These are phyloP conservation scores for Bombus pyrosoma DNA, from an alignment of 1,140 invertebrate species.

Conservation along the genomic window DNA sequence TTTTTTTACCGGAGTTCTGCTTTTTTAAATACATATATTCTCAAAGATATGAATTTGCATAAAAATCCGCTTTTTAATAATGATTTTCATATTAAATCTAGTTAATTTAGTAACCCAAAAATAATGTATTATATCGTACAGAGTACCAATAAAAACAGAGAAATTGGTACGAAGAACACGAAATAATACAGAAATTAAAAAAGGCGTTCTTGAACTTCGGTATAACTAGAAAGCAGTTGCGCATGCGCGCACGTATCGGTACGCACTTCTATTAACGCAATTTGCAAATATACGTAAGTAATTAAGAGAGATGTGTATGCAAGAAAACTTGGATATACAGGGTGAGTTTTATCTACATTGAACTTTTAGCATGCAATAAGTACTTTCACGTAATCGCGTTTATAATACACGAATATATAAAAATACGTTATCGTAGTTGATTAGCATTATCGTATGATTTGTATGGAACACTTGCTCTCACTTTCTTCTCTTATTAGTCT, in stretches of 20 bases:
- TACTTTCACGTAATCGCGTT: not conserved
- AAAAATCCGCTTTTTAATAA: too few species aligned
- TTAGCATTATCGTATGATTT: slow-evolving; percentile 4
- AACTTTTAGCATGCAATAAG: not conserved
- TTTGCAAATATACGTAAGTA: too few species aligned
- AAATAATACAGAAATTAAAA: not conserved
- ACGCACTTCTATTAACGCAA: not conserved
- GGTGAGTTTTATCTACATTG: not conserved
- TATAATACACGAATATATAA: slow-evolving; percentile 6
- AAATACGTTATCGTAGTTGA: slow-evolving; percentile 20
- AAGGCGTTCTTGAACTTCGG: not conserved
- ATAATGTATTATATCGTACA: too few species aligned
- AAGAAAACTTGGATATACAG: not conserved
- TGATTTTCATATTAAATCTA: too few species aligned
- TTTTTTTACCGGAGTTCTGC: too few species aligned
- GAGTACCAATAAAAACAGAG: too few species aligned
- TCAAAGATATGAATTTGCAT: too few species aligned
- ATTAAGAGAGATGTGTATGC: not conserved
- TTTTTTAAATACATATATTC: too few species aligned
- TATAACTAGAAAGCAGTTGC: not conserved
- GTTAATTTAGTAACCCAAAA: too few species aligned
- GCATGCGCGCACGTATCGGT: not conserved
- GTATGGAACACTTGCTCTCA: not conserved
- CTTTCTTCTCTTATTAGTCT: not conserved
- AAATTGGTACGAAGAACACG: not conserved